Evolutionary conservation across 2,113 vertebrate genomes (phyloP).

Genomic region (Cacatua alba): DNA sequence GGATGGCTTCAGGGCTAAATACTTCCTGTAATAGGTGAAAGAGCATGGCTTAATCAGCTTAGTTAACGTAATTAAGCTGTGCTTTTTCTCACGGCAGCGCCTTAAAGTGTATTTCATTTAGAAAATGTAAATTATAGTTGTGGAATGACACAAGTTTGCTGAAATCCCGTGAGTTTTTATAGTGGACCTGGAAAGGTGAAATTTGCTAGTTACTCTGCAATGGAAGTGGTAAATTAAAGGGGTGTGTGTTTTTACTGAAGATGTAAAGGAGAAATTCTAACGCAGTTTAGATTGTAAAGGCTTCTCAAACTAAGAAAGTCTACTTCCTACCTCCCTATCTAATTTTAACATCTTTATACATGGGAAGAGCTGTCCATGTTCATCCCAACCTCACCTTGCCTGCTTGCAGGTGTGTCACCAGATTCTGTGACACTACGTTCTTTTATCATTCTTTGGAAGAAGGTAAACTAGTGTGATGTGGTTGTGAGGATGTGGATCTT

Average conservation of each 20-base stretch:
- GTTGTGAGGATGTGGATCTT: background rate
- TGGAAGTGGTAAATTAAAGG: background rate
- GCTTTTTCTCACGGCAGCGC: constrained; percentile 18
- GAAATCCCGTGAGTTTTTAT: background rate
- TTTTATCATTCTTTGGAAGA: background rate
- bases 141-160: background rate
- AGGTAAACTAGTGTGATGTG: background rate
- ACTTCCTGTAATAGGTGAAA: constrained; percentile 58
- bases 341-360: background rate
- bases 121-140: background rate
- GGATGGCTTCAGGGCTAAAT: constrained; percentile 28
- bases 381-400: background rate
- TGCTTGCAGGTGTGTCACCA: background rate
- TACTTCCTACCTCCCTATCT: background rate
- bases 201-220: background rate
- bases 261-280: background rate
- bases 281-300: background rate
- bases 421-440: background rate
- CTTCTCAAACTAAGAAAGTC: background rate
- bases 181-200: background rate
- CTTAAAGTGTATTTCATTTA: constrained; percentile 22
- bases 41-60: constrained; percentile 58
- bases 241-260: background rate
- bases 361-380: background rate
- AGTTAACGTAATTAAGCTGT: constrained; percentile 65